phyloP scores from a whole-genome alignment of 2,888 invertebrate genomes.

The Phyllotreta cruciferae region DNA sequence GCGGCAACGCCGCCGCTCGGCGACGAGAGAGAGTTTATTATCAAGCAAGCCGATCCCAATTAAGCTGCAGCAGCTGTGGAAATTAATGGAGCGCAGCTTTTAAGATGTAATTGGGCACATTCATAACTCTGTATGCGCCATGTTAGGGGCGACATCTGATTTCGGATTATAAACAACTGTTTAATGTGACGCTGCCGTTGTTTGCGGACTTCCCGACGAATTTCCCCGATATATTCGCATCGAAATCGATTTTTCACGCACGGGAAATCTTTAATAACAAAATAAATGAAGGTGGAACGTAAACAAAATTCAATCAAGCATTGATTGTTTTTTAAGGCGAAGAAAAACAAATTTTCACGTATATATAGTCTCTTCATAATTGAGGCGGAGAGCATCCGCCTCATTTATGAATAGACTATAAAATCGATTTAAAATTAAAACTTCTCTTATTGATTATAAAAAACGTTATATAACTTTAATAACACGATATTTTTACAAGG shows the following conservation, averaged over 20 bases:
- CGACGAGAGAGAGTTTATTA: constrained; percentile 59
- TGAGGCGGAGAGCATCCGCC: no score
- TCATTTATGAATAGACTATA: no score
- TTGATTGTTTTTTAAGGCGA: no score
- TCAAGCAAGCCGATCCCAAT: constrained; percentile 67
- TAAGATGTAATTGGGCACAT: constrained; percentile 71
- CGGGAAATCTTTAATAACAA: no score
- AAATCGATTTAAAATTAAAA: no score
- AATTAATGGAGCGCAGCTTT: constrained; percentile 70
- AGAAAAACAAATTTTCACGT: no score
- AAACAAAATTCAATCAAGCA: no score
- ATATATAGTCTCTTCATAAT: no score
- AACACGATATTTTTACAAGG: no score
- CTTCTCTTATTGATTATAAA: no score
- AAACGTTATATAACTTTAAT: no score
- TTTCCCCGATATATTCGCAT: not conserved
- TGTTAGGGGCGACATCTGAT: constrained; percentile 50
- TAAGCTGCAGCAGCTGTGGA: constrained; percentile 70
- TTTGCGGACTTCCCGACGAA: constrained; percentile 19
- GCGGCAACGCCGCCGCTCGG: constrained; percentile 16
- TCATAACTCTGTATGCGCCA: constrained; percentile 62
- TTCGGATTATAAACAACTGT: constrained; percentile 48
- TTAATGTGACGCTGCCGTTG: constrained; percentile 33
- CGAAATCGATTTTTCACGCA: not conserved
- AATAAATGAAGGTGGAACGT: no score